phyloP scores from a whole-genome alignment of 2,797 vertebrate genomes.

The Aplochiton taeniatus region DNA sequence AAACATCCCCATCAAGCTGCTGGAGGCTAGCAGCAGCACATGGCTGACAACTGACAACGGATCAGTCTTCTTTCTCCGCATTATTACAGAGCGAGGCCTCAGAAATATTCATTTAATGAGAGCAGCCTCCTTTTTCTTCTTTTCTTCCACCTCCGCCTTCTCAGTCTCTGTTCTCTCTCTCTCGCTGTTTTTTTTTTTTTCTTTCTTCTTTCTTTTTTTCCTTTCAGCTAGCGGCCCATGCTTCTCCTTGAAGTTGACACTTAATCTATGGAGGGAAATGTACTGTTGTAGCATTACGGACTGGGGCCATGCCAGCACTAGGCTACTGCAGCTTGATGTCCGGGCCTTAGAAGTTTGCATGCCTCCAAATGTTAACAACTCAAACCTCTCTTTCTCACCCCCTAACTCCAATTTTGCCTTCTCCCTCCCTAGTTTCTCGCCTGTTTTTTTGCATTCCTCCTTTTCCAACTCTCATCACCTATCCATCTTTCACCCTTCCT shows the following conservation, averaged over 20 bases:
- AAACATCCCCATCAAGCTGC: neutral
- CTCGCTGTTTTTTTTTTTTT: neutral
- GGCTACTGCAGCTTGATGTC: neutral
- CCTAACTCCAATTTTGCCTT: conserved; percentile 22
- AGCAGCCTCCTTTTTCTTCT: conserved; percentile 1
- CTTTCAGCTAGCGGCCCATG: neutral
- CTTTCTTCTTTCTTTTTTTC: neutral
- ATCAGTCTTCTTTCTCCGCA: neutral
- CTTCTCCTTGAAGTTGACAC: conserved; percentile 7
- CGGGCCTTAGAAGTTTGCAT: neutral
- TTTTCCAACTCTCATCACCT: too few species aligned
- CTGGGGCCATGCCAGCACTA: conserved; percentile 15
- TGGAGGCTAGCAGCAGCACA: neutral
- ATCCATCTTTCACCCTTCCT: neutral
- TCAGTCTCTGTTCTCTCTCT: neutral
- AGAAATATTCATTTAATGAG: conserved; percentile 2
- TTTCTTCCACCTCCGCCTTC: neutral
- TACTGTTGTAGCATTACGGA: conserved; percentile 11
- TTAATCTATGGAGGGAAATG: neutral
- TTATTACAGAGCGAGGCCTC: neutral
- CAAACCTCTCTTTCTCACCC: conserved; percentile 29
- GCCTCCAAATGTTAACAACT: neutral
- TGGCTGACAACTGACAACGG: too few species aligned
- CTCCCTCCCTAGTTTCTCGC: neutral
- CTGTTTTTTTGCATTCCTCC: too few species aligned